Base-by-base conservation (phyloP, 1,140 invertebrate species). In the Lerema accius region DNA sequence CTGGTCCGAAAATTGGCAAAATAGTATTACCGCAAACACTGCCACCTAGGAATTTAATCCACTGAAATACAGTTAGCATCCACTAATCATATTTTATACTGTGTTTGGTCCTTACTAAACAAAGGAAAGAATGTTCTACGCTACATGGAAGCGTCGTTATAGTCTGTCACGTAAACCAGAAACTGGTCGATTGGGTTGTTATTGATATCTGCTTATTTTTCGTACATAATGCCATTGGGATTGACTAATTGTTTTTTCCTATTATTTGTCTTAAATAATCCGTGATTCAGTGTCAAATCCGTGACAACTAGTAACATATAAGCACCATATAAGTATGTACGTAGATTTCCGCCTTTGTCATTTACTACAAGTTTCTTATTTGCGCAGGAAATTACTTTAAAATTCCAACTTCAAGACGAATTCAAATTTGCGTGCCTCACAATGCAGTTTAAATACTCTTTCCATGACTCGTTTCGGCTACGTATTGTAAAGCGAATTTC, bases 1-100 rank as follows among this genome's bases (percentile, higher is more conserved):
- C 50, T 68, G 42, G 53, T 15, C 5, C 11, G 5, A 51, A 43
- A 13, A 62, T 35, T 10, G 46, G 14, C 6, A 14, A 35, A 16
- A 23, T 15, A 46, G 3, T 32, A 4, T 3, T 7, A 32, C 28
- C 28, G 3, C 28, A 32, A 7, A 32, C 4, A 32, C 9, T 32
- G 3, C 6, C 6, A 32, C 1, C 28, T 32, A 1, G 3, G 7
- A 32, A 32, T 32, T 32, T 32, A 32, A 32, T 32, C 28, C 6
- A 32, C 28, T 32, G 6, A 32, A 32, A 32, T 7, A 7, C 1
- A 32, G 9, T 32, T 23, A 23, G 23, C 3, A 23, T 6, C 3
- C 1, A 4, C 28, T 1, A 5, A 32, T 7, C 1, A 32, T 3
- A 9, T 32, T 32, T 7, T 32, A n/a, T n/a, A n/a, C n/a, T n/a